Conservation (phyloP, 2,888 invertebrate genomes). For the Stictocephala bisonia region DNA sequence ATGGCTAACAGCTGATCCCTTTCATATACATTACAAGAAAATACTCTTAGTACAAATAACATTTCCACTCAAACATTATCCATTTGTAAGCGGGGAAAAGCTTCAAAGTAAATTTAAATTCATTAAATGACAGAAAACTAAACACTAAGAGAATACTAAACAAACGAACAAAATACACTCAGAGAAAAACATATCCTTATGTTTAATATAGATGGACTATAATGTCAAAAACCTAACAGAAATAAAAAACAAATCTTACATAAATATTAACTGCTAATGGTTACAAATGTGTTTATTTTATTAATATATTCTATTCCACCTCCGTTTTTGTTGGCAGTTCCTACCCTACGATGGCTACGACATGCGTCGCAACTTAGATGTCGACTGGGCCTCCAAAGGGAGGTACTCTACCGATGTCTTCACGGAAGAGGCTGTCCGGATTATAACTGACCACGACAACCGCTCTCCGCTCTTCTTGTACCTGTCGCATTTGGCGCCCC, state of each 20-base stretch:
- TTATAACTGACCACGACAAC: constrained; percentile 70
- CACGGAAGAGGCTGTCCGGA: constrained; percentile 72
- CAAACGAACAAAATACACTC: too few relatives aligned
- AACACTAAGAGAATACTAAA: too few relatives aligned
- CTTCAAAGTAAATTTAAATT: too few relatives aligned
- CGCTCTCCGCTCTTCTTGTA: constrained; percentile 74
- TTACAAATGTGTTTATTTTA: neutral
- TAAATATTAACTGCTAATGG: too few relatives aligned
- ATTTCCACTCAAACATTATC: too few relatives aligned
- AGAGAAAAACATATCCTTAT: too few relatives aligned
- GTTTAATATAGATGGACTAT: too few relatives aligned
- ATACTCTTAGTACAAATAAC: too few relatives aligned
- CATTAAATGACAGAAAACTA: too few relatives aligned
- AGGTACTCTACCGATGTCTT: constrained; percentile 76
- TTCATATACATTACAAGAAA: too few relatives aligned
- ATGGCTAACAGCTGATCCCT: too few relatives aligned
- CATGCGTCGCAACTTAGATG: constrained; percentile 70
- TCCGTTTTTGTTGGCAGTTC: constrained; percentile 52
- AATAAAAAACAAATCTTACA: neutral
- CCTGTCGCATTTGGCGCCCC: constrained; percentile 76
- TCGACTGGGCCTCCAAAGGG: constrained; percentile 69
- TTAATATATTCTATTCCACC: neutral
- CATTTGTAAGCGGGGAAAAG: too few relatives aligned
- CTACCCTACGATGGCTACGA: constrained; percentile 68
- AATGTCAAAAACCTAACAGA: neutral